Base-by-base conservation (phyloP, 1,140 invertebrate genomes). In the Eriosoma lanigerum region DNA sequence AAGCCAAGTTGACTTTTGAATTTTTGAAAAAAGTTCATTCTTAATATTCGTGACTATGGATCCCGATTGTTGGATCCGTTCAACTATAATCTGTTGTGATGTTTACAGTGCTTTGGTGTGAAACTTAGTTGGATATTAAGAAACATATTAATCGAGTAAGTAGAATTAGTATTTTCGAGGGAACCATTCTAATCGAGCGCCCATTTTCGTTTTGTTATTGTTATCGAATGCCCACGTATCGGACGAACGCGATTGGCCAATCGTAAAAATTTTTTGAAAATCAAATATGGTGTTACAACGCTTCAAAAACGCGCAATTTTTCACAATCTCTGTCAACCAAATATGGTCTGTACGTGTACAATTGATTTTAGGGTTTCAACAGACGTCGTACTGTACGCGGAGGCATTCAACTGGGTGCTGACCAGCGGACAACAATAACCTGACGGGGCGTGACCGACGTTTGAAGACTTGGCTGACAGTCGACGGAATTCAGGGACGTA, bases 1-100 rank as follows among this genome's bases (percentile, higher is more conserved):
- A 78, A 78, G 75, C 75, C 75, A 26, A 62, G 75, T 78, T 62
- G 32, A 78, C 75, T 78, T 78, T 78, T 78, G 75, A 78, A 78
- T 62, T 62, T 78, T 78, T n/a, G 21, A 78, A 78, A 75, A 75
- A 54, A 75, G 72, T 56, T 38, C 52, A 44, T 19, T 75, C 15
- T 13, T 29, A 64, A 44, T 4, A 29, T n/a, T 32, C 19, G 29
- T 26, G 38, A 24, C 6, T 0, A 24, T 46, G 12, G 19, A 24
- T 46, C 15, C 2, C 13, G 8, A 17, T 68, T 17, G 6, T 68
- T 21, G 3, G 12, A 0, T 26, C 6, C 6, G 38, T 48, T 9
- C 21, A 13, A 1, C 0, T 68, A 9, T 9, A 26, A 8, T 3
- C 15, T 0, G 32, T 38, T 0, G 32, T 38, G 32, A 38, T 38